Conservation (phyloP, 2,888 invertebrate genomes). For the Pherbina coryleti region DNA sequence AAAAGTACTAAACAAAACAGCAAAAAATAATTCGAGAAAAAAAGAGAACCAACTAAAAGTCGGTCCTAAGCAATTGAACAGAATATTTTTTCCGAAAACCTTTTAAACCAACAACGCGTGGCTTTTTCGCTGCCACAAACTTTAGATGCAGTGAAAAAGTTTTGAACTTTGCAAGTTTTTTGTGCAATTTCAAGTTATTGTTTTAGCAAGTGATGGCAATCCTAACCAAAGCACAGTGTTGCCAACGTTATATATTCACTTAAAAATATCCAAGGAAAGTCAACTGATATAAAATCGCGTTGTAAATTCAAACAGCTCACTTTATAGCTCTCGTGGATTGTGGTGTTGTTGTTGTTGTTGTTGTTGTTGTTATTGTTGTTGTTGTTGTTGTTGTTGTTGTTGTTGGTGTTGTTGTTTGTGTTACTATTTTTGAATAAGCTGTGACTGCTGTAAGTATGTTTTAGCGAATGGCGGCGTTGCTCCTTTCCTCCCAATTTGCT, state of each 20-base stretch:
- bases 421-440: background rate
- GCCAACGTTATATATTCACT: background rate
- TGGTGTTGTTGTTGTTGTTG: background rate
- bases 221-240: background rate
- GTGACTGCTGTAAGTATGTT: background rate
- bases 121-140: too few relatives aligned
- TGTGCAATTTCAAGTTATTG: background rate
- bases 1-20: too few relatives aligned
- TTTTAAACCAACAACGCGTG: too few relatives aligned
- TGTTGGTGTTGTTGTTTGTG: background rate
- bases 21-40: too few relatives aligned
- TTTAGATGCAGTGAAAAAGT: background rate
- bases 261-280: constrained; percentile 10
- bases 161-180: background rate
- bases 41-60: too few relatives aligned
- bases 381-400: background rate
- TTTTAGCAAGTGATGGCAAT: background rate
- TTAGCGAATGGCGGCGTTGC: background rate
- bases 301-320: constrained; percentile 10
- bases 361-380: background rate
- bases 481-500: background rate
- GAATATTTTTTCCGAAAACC: too few relatives aligned
- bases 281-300: constrained; percentile 6
- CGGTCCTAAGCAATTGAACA: too few relatives aligned
- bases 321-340: background rate